Base-by-base conservation (phyloP, 2,797 vertebrate species). In the Catharus ustulatus region DNA sequence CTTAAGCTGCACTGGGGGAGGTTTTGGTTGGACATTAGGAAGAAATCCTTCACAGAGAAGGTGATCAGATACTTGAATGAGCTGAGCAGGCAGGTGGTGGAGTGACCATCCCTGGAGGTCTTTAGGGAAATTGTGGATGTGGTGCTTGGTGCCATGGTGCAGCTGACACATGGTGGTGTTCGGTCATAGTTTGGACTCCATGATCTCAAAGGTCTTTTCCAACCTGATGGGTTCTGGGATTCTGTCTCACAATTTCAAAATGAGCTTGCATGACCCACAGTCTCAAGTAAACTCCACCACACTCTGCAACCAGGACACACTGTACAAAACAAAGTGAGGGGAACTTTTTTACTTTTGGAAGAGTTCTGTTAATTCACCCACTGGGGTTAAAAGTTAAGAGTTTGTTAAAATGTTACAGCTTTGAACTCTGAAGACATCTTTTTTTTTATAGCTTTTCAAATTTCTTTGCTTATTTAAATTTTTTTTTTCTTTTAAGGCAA, bases 31-130 rank as follows among this genome's bases (percentile, higher is more conserved):
- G 15, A 24, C 5, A 20, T 34, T 24, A 30, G n/a, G 24, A 30
- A 26, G 55, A 62, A 46, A 40, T 69, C 46, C 48, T 46, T 85
- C 40, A 8, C 13, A 46, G 34, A 46, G 40, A 12, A 30, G 24
- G 15, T 75, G 72, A 45, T 38, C 19, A n/a, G 12, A 30, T 14
- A 26, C 6, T 17, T 27, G 40, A 40, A 24, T 17, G 42, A 19
- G 7, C n/a, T 76, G 19, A 29, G 20, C 4, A 52, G n/a, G 38
- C 54, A 45, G 27, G 3, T 46, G 24, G 11, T 86, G 48, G 63
- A 46, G 23, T 38, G 29, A 61, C 24, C 0, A 0, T n/a, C 19
- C n/a, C 24, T 34, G 9, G 11, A 7, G 7, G 2, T 21, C 8
- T 40, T 54, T 40, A 30, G 61, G 55, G 24, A 62, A 54, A 46